Evolutionary conservation across 2,113 vertebrate species (phyloP).

Genomic region (Sphyrna mokarran): DNA sequence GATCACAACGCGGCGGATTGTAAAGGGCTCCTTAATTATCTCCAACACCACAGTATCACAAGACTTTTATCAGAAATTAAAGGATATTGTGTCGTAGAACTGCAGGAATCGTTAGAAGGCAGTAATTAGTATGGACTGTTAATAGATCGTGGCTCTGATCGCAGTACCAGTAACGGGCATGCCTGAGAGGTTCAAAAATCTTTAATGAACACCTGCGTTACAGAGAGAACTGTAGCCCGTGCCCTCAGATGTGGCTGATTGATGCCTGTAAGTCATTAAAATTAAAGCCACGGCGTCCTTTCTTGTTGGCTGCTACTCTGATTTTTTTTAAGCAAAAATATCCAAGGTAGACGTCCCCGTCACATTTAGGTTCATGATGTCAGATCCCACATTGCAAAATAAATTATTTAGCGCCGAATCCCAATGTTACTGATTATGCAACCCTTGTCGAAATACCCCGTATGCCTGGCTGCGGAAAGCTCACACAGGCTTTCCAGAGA

Average conservation of each 20-base stretch:
- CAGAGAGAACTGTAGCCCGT: slow-evolving; percentile 22
- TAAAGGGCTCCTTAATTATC: slow-evolving; percentile 60
- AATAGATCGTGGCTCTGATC: slow-evolving; percentile 69
- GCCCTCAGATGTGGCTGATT: slow-evolving; percentile 33
- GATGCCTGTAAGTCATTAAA: slow-evolving; percentile 35
- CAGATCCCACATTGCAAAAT: neutral
- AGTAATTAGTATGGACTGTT: slow-evolving; percentile 69
- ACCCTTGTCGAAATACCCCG: neutral
- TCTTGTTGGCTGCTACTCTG: slow-evolving; percentile 25
- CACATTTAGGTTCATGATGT: neutral
- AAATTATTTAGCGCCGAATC: neutral
- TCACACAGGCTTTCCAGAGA: neutral
- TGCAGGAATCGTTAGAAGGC: slow-evolving; percentile 54
- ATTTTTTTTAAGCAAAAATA: neutral
- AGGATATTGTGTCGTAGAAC: slow-evolving; percentile 52
- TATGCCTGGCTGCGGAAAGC: neutral
- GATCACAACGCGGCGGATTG: slow-evolving; percentile 61
- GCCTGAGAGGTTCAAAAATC: slow-evolving; percentile 56
- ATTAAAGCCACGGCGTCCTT: slow-evolving; percentile 6
- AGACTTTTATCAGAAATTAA: slow-evolving; percentile 57
- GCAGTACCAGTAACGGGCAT: slow-evolving; percentile 51
- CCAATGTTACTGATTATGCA: neutral
- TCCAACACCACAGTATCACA: slow-evolving; percentile 42
- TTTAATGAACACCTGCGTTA: slow-evolving; percentile 62
- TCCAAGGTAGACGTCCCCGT: slow-evolving; percentile 19